Percentiles rank a stretch among this genome's conserved stretches.
phyloP scores from a whole-genome alignment of 2,888 invertebrate species.

The Dorcus hopei region DNA sequence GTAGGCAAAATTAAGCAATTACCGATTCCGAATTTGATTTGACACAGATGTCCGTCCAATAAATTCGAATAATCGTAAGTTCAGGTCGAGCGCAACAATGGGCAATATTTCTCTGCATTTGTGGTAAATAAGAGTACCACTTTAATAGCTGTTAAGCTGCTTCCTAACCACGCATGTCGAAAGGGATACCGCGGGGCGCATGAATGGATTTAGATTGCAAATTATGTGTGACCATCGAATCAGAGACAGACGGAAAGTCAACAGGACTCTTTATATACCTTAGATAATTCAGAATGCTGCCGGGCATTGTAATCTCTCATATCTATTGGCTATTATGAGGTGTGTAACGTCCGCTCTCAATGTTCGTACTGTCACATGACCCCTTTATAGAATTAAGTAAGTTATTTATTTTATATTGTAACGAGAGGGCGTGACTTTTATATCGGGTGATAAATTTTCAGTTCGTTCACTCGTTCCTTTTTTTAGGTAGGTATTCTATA shows the following conservation, averaged over 20 bases:
- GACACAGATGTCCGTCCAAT: too few species aligned
- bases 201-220: conserved; percentile 35
- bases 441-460: not conserved
- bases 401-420: conserved; percentile 19
- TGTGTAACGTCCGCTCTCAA: conserved; percentile 20
- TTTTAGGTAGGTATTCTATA: too few species aligned
- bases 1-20: too few species aligned
- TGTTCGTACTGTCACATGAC: conserved; percentile 12
- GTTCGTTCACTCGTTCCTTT: too few species aligned
- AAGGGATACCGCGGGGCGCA: conserved; percentile 22
- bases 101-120: conserved; percentile 25
- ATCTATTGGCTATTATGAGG: conserved; percentile 26
- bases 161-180: conserved; percentile 28
- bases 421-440: not conserved
- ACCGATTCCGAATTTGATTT: too few species aligned
- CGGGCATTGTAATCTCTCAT: conserved; percentile 24
- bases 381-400: conserved; percentile 13
- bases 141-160: conserved; percentile 25
- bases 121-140: conserved; percentile 23
- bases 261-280: conserved; percentile 20
- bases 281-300: conserved; percentile 24
- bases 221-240: conserved; percentile 30
- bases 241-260: conserved; percentile 18
- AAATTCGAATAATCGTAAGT: too few species aligned
- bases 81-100: conserved; percentile 15